Conservation (phyloP, 2,113 vertebrate genomes). For the Lycaon pictus region DNA sequence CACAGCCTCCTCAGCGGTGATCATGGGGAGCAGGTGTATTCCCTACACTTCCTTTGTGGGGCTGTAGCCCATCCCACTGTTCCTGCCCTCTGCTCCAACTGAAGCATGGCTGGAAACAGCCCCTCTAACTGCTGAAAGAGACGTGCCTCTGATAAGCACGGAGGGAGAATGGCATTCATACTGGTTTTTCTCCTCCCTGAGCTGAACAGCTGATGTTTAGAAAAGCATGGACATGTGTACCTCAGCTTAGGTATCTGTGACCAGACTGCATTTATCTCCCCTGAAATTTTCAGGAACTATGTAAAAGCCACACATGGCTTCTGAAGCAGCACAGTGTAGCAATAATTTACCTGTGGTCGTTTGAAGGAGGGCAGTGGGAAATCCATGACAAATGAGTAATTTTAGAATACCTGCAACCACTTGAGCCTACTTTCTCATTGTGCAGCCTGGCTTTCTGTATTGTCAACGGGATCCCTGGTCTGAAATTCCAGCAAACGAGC, state of each 20-base stretch:
- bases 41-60: not conserved
- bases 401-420: not conserved
- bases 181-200: not conserved
- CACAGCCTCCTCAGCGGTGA: not conserved
- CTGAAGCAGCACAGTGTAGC: not conserved
- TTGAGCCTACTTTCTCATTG: fast-evolving
- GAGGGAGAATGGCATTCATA: not conserved
- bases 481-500: not conserved
- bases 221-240: not conserved
- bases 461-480: fast-evolving
- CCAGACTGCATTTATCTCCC: not conserved
- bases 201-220: not conserved
- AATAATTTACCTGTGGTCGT: not conserved
- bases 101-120: not conserved
- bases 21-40: not conserved
- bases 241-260: fast-evolving
- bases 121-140: not conserved
- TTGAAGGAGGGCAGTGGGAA: not conserved
- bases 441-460: not conserved
- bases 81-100: not conserved
- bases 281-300: not conserved
- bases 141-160: not conserved
- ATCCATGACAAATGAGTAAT: fast-evolving
- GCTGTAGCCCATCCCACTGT: not conserved
- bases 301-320: not conserved